Conservation (phyloP, 2,888 invertebrate species). For the Leptura quadrifasciata region DNA sequence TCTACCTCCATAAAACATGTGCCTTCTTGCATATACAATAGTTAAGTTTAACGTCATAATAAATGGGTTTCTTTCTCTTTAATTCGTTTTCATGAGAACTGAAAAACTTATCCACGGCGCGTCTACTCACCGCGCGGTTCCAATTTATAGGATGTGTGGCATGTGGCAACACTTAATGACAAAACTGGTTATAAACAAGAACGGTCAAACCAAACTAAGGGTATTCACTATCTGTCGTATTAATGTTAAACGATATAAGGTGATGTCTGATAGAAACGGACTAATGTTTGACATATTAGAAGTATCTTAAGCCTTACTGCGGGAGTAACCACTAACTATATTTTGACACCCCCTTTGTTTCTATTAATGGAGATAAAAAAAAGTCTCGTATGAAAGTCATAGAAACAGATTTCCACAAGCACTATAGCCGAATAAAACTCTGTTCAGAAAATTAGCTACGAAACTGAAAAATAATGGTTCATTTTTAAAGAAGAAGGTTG, state of each 20-base stretch:
- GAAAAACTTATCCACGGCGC: neutral
- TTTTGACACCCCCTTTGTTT: too few species aligned
- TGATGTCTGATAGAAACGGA: too few species aligned
- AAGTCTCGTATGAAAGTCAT: too few species aligned
- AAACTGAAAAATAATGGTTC: too few species aligned
- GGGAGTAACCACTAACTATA: too few species aligned
- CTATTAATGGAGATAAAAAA: too few species aligned
- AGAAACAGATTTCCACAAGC: too few species aligned
- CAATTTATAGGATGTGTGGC: neutral
- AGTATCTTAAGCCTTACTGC: too few species aligned
- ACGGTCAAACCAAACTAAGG: neutral
- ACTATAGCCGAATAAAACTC: too few species aligned
- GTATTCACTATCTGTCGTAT: neutral
- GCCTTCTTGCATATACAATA: slow-evolving; percentile 17
- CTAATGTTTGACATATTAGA: too few species aligned
- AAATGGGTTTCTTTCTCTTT: slow-evolving; percentile 16
- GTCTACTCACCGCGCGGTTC: neutral
- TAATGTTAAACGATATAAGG: neutral
- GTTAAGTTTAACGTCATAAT: slow-evolving; percentile 7
- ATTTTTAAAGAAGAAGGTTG: too few species aligned
- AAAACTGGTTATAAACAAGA: neutral
- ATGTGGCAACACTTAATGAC: neutral
- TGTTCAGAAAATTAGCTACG: too few species aligned
- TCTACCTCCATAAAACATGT: slow-evolving; percentile 35
- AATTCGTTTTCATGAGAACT: slow-evolving; percentile 19